phyloP scores from a whole-genome alignment of 2,888 invertebrate species.

The Cryptocheilus praepositus region DNA sequence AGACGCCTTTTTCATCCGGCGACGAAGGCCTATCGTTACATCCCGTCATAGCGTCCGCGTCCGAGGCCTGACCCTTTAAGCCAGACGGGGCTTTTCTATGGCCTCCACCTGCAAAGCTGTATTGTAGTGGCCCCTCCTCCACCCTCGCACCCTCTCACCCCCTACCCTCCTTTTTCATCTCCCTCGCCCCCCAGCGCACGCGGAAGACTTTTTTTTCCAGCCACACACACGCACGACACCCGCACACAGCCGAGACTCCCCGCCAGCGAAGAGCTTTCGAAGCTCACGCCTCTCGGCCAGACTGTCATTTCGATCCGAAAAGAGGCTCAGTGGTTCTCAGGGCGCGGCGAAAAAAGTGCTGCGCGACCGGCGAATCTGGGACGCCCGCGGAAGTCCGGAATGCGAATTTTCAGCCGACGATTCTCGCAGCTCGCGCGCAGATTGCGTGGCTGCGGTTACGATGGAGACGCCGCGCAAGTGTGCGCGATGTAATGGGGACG shows the following conservation, averaged over 20 bases:
- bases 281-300: slow-evolving; percentile 59
- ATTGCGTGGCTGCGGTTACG: too few relatives aligned
- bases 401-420: too few relatives aligned
- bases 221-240: slow-evolving; percentile 20
- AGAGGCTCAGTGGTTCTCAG: slow-evolving; percentile 57
- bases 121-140: slow-evolving; percentile 40
- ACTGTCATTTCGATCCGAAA: slow-evolving; percentile 60
- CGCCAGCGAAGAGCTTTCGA: slow-evolving; percentile 50
- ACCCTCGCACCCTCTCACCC: slow-evolving; percentile 16
- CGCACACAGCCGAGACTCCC: slow-evolving; percentile 39
- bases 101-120: slow-evolving; percentile 64
- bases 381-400: slow-evolving; percentile 1
- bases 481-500: too few relatives aligned
- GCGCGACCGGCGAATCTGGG: too few relatives aligned
- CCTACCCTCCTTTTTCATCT: slow-evolving; percentile 49
- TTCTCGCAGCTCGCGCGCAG: too few relatives aligned
- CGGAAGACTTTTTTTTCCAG: background rate
- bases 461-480: too few relatives aligned
- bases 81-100: slow-evolving; percentile 72
- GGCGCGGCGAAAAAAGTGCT: background rate
- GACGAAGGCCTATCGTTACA: too few relatives aligned
- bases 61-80: slow-evolving; percentile 70
- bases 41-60: slow-evolving; percentile 42
- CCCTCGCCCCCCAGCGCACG: slow-evolving; percentile 9
- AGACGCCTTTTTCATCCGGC: too few relatives aligned